Base-by-base conservation (phyloP, 2,113 vertebrate genomes). In the Megaleporinus macrocephalus region DNA sequence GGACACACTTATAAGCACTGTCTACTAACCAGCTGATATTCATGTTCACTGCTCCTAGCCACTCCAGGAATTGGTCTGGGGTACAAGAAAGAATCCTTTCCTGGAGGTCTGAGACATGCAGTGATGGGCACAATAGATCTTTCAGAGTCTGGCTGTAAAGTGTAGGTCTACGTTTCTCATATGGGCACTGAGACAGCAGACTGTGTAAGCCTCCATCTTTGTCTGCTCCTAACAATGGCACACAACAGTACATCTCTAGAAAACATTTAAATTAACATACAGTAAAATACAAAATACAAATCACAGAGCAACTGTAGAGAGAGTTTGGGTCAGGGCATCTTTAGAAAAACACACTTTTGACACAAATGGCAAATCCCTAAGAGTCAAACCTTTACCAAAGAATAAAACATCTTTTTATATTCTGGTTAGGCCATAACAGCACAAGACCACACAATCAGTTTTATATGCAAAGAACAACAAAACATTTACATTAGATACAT, bases 41-140 rank as follows among this genome's bases (percentile, higher is more conserved):
- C 13, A 91, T 89, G 44, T 91, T 92, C 82, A 97, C 90, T 0
- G 95, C 95, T 0, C 97, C 98, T 0, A 99, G 90, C 97, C 98
- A 99, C 78, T 98, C 97, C 51, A 98, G 92, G 30, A 98, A 85
- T 68, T 92, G 89, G 2, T 89, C 91, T 0, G 95, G 87, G 29
- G 94, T 91, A 91, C 95, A 96, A 33, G 94, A 93, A 24, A 70
- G 88, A 10, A 84, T 92, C 0, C 55, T 76, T 20, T 95, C 95
- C 13, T 76, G 68, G 1, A 95, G 88, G 74, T 93, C 89, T 0
- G 84, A 73, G 53, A 93, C 91, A 62, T 86, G 82, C 36, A 96
- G 83, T 69, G 92, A 79, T 0, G 97, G 97, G 82, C 95, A 96
- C 59, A 81, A 85, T 70, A 96, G 85, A 30, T 95, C 84, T 0